Evolutionary conservation across 2,113 vertebrate species (phyloP).

Genomic region (Pachyramphus minor): DNA sequence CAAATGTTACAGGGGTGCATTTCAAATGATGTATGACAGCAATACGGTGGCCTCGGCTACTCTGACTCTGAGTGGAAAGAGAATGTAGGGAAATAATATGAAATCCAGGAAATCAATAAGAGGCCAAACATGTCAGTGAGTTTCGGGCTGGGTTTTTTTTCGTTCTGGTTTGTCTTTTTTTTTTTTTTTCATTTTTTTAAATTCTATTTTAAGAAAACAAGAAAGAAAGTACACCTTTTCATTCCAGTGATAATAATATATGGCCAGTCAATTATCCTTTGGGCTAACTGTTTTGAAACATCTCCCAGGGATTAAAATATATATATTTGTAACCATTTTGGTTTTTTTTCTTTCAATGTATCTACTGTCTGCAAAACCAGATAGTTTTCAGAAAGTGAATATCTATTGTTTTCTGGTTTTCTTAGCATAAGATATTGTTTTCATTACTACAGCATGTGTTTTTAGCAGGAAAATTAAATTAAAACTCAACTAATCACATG

Average conservation of each 20-base stretch:
- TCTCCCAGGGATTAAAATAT: background rate
- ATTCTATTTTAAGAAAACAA: background rate
- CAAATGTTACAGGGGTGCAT: slow-evolving; percentile 55
- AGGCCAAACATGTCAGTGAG: background rate
- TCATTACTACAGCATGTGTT: accelerated
- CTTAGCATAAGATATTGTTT: background rate
- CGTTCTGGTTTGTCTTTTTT: background rate
- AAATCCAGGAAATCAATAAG: background rate
- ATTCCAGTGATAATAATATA: background rate
- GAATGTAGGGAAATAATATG: background rate
- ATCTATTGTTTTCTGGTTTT: background rate
- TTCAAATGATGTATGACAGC: slow-evolving; percentile 21
- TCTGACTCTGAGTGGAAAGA: background rate
- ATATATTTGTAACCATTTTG: background rate
- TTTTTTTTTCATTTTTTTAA: background rate
- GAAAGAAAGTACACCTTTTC: background rate
- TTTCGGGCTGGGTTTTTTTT: background rate
- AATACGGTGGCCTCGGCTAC: background rate
- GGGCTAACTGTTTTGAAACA: background rate
- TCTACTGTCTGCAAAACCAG: background rate
- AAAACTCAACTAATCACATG: background rate
- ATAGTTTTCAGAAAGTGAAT: background rate
- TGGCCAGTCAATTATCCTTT: background rate
- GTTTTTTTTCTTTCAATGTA: background rate
- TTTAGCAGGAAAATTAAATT: background rate